Percentiles rank a stretch among this genome's conserved stretches.
These are phyloP conservation scores for Theocolax elegans DNA, from an alignment of 1,140 invertebrate genomes.

Conservation along the genomic window DNA sequence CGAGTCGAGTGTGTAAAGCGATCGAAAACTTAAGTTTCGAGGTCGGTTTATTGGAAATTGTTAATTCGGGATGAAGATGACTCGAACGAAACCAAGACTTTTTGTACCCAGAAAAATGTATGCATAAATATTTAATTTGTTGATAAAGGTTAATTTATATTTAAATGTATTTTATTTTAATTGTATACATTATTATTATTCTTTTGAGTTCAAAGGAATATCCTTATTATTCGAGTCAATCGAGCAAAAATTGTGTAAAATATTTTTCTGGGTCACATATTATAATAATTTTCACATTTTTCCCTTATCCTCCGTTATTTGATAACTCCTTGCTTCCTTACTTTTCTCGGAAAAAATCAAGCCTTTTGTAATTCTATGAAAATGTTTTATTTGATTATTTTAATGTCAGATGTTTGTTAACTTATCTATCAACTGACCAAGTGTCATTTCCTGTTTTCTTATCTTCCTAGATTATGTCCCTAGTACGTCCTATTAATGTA, in stretches of 20 bases:
- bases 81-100: neutral
- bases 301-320: no score
- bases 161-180: no score
- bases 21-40: neutral
- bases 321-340: neutral
- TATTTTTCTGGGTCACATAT: neutral
- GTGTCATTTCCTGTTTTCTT: conserved; percentile 1
- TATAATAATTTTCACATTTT: neutral
- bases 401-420: neutral
- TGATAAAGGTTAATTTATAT: no score
- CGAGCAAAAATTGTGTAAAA: neutral
- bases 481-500: no score
- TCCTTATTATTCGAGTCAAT: no score
- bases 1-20: neutral
- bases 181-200: no score
- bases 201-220: no score
- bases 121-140: neutral
- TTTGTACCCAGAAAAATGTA: neutral
- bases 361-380: no score
- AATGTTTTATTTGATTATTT: no score
- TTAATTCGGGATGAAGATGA: neutral
- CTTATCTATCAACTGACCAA: neutral
- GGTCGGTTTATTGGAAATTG: neutral
- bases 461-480: neutral
- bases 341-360: neutral